These are phyloP conservation scores for Apis dorsata DNA, from an alignment of 1,140 invertebrate genomes.

Conservation along the genomic window DNA sequence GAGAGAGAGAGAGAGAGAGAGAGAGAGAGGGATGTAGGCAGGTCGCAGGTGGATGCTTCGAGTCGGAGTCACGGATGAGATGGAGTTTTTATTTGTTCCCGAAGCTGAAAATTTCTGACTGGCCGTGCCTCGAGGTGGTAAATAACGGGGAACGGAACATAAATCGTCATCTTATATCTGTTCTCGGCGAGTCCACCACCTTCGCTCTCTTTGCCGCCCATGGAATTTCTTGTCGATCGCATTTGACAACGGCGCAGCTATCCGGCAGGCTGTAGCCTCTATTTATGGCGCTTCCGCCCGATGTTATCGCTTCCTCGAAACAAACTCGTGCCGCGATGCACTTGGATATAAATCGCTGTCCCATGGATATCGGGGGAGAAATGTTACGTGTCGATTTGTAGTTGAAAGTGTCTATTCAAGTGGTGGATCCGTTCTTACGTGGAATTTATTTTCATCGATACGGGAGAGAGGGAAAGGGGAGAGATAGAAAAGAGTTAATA, in stretches of 20 bases:
- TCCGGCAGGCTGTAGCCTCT: not conserved
- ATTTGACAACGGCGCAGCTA: conserved; percentile 13
- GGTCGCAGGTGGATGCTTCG: conserved; percentile 16
- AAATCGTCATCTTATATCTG: conserved; percentile 63
- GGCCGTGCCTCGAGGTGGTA: conserved; percentile 6
- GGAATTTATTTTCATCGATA: not conserved
- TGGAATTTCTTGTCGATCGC: conserved; percentile 21
- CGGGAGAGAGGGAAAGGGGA: not conserved
- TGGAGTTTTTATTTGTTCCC: conserved; percentile 36
- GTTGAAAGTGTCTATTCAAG: not conserved
- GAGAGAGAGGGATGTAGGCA: too few relatives aligned
- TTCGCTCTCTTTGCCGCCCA: not conserved
- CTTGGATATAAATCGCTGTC: conserved; percentile 23
- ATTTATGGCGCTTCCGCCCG: conserved; percentile 28
- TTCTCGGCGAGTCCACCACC: conserved; percentile 48
- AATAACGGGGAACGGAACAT: conserved; percentile 58
- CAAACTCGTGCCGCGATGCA: conserved; percentile 19
- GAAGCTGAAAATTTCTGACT: conserved; percentile 39
- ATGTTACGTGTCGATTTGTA: conserved; percentile 16
- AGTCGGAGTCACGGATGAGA: not conserved
- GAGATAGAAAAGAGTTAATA: too few relatives aligned
- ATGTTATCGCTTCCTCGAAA: conserved; percentile 11
- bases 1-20: too few relatives aligned
- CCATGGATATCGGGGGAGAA: not conserved
- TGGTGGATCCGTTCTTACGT: not conserved